Percentiles rank a stretch among this genome's conserved stretches.
Evolutionary conservation across 2,797 vertebrate genomes (phyloP).

Genomic region (Clarias pachynema): DNA sequence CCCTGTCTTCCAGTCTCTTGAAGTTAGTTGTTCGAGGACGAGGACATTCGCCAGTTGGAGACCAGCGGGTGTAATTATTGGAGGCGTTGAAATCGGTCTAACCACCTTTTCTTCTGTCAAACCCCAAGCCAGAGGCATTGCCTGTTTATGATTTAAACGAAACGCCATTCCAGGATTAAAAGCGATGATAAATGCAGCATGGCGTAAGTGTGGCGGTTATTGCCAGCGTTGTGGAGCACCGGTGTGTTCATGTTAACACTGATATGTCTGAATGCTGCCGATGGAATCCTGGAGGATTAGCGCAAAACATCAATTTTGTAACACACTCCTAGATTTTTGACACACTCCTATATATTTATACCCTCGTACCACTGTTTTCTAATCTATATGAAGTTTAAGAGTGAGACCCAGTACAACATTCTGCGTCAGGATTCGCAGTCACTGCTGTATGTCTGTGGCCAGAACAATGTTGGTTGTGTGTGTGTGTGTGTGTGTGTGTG

Average conservation of each 20-base stretch:
- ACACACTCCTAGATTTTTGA: neutral
- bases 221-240: neutral
- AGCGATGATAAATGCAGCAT: neutral
- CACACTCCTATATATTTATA: neutral
- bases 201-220: neutral
- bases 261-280: neutral
- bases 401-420: neutral
- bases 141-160: neutral
- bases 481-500: neutral
- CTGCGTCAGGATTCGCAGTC: conserved; percentile 20
- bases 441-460: conserved; percentile 28
- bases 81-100: conserved; percentile 4
- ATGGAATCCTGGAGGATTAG: neutral
- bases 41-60: neutral
- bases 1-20: neutral
- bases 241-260: conserved; percentile 7
- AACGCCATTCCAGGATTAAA: neutral
- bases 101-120: conserved; percentile 21
- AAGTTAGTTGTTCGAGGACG: neutral
- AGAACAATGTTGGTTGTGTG: neutral
- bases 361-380: neutral
- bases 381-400: neutral
- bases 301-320: neutral
- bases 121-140: conserved; percentile 1
- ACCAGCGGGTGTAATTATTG: conserved; percentile 6